phyloP scores from a whole-genome alignment of 2,797 vertebrate species.

The Pipistrellus kuhlii region DNA sequence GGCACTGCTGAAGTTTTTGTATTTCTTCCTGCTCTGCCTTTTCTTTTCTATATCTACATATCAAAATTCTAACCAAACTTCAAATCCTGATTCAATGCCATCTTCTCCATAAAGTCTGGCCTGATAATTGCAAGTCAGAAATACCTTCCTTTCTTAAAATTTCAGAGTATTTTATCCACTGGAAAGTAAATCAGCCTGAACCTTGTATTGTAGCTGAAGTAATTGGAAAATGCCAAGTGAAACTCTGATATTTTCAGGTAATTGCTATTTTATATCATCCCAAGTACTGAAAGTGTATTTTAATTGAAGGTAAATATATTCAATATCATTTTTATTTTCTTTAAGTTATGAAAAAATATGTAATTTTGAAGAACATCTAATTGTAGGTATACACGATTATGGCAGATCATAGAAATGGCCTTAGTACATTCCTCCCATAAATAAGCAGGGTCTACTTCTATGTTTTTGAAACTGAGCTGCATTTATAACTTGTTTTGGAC shows the following conservation, averaged over 20 bases:
- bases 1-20: not conserved
- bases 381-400: not conserved
- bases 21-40: not conserved
- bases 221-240: not conserved
- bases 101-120: not conserved
- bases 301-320: not conserved
- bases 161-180: not conserved
- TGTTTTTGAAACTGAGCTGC: not conserved
- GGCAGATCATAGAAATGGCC: not conserved
- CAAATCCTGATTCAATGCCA: not conserved
- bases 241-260: not conserved
- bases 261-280: not conserved
- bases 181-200: not conserved
- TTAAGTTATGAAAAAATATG: not conserved
- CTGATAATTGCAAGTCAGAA: not conserved
- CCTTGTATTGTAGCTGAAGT: not conserved
- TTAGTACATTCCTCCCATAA: not conserved
- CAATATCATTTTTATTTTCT: not conserved
- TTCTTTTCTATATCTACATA: not conserved
- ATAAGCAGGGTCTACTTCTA: not conserved
- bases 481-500: not conserved
- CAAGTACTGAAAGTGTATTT: not conserved
- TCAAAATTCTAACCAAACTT: not conserved
- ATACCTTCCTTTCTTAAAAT: not conserved
- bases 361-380: not conserved